These are phyloP conservation scores for Rhinichthys klamathensis DNA, from an alignment of 2,113 vertebrate species.

Conservation along the genomic window DNA sequence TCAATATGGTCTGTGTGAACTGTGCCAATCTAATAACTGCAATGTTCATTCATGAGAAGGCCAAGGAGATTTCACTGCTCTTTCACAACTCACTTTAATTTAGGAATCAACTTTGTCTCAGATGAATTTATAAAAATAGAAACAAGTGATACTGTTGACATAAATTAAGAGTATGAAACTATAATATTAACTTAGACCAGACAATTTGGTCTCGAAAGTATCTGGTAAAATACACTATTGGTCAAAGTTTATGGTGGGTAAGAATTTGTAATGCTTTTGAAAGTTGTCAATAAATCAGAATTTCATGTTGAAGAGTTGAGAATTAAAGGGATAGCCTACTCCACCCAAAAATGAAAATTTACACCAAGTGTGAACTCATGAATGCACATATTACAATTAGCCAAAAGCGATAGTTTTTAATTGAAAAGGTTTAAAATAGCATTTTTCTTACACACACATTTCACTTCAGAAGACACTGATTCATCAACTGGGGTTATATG, in stretches of 20 bases:
- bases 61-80: not conserved
- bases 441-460: not conserved
- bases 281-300: not conserved
- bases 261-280: not conserved
- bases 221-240: not conserved
- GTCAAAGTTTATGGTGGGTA: not conserved
- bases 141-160: not conserved
- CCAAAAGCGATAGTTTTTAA: not conserved
- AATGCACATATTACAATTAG: not conserved
- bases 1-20: conserved; percentile 11
- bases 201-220: not conserved
- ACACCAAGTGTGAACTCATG: not conserved
- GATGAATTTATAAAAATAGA: not conserved
- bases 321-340: too few relatives aligned
- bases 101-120: not conserved
- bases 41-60: not conserved
- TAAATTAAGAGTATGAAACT: not conserved
- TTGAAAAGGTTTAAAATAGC: not conserved
- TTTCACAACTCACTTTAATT: not conserved
- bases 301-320: too few relatives aligned
- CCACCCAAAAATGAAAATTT: too few relatives aligned
- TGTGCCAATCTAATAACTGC: conserved; percentile 1
- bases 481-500: not conserved
- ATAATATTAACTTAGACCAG: not conserved
- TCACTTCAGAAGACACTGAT: not conserved